phyloP scores from a whole-genome alignment of 2,888 invertebrate species.

The Standfussiana lucernea region DNA sequence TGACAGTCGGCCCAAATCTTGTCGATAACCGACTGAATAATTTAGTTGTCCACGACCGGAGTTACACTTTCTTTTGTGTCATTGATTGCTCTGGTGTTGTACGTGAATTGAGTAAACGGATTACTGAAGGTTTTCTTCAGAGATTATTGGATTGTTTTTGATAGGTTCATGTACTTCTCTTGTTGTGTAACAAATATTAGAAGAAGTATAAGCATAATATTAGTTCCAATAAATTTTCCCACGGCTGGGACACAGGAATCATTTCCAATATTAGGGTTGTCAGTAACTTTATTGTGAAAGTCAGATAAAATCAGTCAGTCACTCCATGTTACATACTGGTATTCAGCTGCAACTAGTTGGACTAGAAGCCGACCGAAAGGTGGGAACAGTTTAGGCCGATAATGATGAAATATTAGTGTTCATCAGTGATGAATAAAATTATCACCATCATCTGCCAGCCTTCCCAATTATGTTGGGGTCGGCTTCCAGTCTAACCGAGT shows the following conservation, averaged over 20 bases:
- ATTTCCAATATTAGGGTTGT: background rate
- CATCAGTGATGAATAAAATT: background rate
- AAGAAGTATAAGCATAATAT: background rate
- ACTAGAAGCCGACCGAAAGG: background rate
- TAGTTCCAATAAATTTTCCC: no score
- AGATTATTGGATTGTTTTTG: background rate
- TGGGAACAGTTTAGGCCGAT: background rate
- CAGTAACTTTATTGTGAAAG: background rate
- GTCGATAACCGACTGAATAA: slow-evolving; percentile 38
- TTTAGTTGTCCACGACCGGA: slow-evolving; percentile 16
- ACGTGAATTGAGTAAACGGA: background rate
- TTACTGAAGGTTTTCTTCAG: background rate
- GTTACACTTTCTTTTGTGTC: slow-evolving; percentile 14
- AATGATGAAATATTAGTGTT: background rate
- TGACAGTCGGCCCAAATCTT: slow-evolving; percentile 25
- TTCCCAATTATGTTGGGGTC: no score
- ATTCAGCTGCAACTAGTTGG: background rate
- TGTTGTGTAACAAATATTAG: background rate
- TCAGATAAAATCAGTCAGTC: background rate
- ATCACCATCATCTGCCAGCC: no score
- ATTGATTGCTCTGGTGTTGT: slow-evolving; percentile 4
- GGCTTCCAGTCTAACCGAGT: no score
- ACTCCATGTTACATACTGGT: background rate
- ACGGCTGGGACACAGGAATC: no score
- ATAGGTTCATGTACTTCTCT: background rate